Percentiles rank a stretch among this genome's conserved stretches.
Evolutionary conservation across 2,113 vertebrate species (phyloP).

Genomic region (Phyllostomus hastatus): DNA sequence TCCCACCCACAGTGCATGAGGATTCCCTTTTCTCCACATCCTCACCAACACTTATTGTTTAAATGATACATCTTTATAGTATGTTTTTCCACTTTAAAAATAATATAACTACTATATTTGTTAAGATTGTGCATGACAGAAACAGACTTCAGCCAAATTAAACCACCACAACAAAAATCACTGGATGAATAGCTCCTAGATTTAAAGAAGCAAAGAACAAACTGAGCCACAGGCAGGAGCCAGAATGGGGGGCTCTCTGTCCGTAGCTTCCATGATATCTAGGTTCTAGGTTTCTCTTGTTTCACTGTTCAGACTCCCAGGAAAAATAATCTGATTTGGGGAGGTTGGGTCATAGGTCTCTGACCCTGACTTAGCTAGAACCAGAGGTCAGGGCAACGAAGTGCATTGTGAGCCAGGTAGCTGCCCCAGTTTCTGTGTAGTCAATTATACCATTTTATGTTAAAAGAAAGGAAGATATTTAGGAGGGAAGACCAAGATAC

Average conservation of each 20-base stretch:
- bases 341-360: background rate
- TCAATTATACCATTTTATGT: background rate
- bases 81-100: background rate
- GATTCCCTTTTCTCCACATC: too few relatives aligned
- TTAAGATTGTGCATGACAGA: background rate
- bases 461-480: background rate
- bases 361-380: background rate
- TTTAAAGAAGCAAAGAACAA: constrained; percentile 1
- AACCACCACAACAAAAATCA: background rate
- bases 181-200: background rate
- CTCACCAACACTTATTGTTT: too few relatives aligned
- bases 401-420: background rate
- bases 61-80: background rate
- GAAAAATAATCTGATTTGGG: background rate
- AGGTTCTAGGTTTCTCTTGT: background rate
- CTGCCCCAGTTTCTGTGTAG: background rate
- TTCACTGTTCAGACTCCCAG: background rate
- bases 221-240: background rate
- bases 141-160: background rate
- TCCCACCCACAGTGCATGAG: too few relatives aligned
- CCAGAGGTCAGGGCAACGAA: background rate
- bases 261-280: background rate
- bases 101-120: background rate
- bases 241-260: background rate
- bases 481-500: background rate